A percentile compares a stretch with the other conserved stretches of the same genome.
phyloP scores from a whole-genome alignment of 2,888 invertebrate genomes.

The Vannuccia rotundouncinata region DNA sequence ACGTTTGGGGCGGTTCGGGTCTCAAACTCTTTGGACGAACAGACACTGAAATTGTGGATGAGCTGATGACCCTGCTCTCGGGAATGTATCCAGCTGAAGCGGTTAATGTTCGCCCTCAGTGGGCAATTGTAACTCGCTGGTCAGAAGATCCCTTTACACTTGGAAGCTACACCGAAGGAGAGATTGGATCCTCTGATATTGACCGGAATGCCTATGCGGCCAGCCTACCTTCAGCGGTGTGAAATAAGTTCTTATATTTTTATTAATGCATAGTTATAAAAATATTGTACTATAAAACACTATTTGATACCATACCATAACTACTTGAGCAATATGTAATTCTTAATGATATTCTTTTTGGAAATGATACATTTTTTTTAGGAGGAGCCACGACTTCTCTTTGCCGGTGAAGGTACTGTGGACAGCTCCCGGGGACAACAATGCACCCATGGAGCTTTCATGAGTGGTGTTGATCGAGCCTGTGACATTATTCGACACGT shows the following conservation, averaged over 20 bases:
- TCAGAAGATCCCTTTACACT: constrained; percentile 39
- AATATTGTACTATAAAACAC: too few species aligned
- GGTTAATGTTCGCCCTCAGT: not conserved
- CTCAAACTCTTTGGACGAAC: constrained; percentile 29
- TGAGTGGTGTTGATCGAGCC: constrained; percentile 36
- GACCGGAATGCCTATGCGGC: constrained; percentile 35
- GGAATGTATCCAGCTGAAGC: constrained; percentile 34
- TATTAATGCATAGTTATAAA: not conserved
- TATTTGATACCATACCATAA: too few species aligned
- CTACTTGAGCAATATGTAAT: too few species aligned
- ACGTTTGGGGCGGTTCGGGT: constrained; percentile 38
- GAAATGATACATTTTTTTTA: too few species aligned
- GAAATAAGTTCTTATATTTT: too few species aligned
- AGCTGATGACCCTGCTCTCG: constrained; percentile 28
- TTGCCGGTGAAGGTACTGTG: constrained; percentile 38
- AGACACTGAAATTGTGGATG: constrained; percentile 37
- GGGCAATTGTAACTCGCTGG: constrained; percentile 38
- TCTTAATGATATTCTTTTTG: too few species aligned
- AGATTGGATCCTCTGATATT: constrained; percentile 33
- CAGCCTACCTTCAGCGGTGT: constrained; percentile 34
- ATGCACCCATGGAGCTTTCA: constrained; percentile 41
- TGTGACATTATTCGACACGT: constrained; percentile 9
- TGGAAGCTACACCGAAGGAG: constrained; percentile 39
- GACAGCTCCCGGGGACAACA: constrained; percentile 37
- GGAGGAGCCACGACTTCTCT: constrained; percentile 35